phyloP scores from a whole-genome alignment of 2,888 invertebrate species.

The Tenthredo mesomela region DNA sequence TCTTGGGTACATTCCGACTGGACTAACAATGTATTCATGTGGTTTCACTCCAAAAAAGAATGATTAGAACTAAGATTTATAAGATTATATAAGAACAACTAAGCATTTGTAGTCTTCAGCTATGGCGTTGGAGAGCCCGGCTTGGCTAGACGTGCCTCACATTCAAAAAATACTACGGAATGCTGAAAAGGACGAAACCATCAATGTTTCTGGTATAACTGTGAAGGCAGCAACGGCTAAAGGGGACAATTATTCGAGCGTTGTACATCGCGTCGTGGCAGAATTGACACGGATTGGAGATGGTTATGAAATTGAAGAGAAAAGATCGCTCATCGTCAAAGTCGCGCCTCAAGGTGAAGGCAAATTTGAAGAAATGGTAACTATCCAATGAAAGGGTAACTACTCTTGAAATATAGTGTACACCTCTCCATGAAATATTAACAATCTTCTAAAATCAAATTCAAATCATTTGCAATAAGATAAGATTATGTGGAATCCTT shows the following conservation, averaged over 20 bases:
- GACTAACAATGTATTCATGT: not conserved
- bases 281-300: slow-evolving; percentile 61
- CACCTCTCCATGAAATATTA: not conserved
- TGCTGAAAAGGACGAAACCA: too few relatives aligned
- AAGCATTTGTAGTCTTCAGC: not conserved
- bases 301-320: slow-evolving; percentile 61
- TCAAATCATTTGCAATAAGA: not conserved
- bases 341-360: not conserved
- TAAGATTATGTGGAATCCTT: not conserved
- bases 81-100: not conserved
- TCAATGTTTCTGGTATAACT: slow-evolving; percentile 63
- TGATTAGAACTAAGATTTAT: not conserved
- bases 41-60: not conserved
- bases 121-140: slow-evolving; percentile 54
- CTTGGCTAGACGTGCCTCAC: slow-evolving; percentile 69
- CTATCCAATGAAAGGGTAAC: not conserved
- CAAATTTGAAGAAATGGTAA: slow-evolving; percentile 12
- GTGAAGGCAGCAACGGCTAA: slow-evolving; percentile 70
- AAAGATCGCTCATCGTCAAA: slow-evolving; percentile 61
- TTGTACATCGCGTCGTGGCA: slow-evolving; percentile 68
- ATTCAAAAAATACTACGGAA: slow-evolving; percentile 61
- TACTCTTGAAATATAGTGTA: not conserved
- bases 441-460: not conserved
- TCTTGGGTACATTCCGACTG: too few relatives aligned
- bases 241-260: slow-evolving; percentile 75